Conservation (phyloP, 2,113 vertebrate genomes). For the Ursus arctos region DNA sequence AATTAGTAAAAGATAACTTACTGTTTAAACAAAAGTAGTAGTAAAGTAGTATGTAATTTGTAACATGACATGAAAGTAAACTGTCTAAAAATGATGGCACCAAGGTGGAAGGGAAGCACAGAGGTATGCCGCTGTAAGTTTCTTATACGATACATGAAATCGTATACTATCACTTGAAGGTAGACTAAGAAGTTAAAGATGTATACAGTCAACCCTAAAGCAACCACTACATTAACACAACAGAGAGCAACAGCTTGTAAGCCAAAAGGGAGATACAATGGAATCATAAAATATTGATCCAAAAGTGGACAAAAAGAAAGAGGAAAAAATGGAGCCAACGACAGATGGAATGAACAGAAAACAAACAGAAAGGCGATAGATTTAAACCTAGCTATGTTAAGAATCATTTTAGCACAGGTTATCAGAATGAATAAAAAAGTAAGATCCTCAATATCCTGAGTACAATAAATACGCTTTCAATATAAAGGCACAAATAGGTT, state of each 20-base stretch:
- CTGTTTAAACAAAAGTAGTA: background rate
- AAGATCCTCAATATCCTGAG: background rate
- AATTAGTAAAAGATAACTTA: background rate
- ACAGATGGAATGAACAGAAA: background rate
- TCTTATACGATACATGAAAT: background rate
- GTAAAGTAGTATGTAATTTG: background rate
- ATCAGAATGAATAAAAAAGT: background rate
- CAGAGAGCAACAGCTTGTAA: background rate
- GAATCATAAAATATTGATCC: background rate
- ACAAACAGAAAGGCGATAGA: background rate
- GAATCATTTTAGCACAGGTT: background rate
- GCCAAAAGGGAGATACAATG: background rate
- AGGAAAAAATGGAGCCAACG: background rate
- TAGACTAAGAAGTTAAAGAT: background rate
- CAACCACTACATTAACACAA: background rate
- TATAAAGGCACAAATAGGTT: background rate
- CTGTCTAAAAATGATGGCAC: background rate
- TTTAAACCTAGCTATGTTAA: background rate
- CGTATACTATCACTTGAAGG: background rate
- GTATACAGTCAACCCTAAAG: background rate
- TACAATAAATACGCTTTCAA: constrained; percentile 2
- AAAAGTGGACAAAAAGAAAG: background rate
- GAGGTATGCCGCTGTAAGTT: background rate
- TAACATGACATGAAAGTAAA: background rate
- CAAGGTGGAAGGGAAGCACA: background rate